These are phyloP conservation scores for Glyptemys insculpta DNA, from an alignment of 2,797 vertebrate genomes.

Conservation along the genomic window DNA sequence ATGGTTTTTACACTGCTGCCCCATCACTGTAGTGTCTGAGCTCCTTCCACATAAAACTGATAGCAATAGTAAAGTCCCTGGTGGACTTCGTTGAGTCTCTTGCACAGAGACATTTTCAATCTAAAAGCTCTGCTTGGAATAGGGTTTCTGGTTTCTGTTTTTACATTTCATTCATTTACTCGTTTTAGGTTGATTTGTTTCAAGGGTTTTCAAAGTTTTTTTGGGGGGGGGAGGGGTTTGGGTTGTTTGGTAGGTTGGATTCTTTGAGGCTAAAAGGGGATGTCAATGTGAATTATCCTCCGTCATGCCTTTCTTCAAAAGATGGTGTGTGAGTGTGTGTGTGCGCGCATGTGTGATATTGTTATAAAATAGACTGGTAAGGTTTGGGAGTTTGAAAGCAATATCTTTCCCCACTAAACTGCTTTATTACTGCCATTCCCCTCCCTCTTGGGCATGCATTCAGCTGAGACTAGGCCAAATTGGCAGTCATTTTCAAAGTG, in stretches of 20 bases:
- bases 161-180: neutral
- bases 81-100: accelerated
- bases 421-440: conserved; percentile 90
- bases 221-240: neutral
- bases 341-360: neutral
- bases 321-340: accelerated
- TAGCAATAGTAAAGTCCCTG: neutral
- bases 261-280: accelerated
- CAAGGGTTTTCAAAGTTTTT: neutral
- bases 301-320: neutral
- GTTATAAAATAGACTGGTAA: conserved; percentile 57
- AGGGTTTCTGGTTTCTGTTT: neutral
- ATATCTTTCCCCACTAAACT: conserved; percentile 89
- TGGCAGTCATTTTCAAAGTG: conserved; percentile 92
- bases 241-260: accelerated
- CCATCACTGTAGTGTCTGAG: neutral
- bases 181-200: neutral
- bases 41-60: neutral
- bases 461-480: conserved; percentile 95
- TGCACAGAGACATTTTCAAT: neutral
- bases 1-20: neutral
- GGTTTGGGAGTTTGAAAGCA: conserved; percentile 69
- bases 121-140: neutral
- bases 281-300: accelerated
- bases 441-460: conserved; percentile 90